phyloP scores from a whole-genome alignment of 2,888 invertebrate species.

The Leptinotarsa tumamoca region DNA sequence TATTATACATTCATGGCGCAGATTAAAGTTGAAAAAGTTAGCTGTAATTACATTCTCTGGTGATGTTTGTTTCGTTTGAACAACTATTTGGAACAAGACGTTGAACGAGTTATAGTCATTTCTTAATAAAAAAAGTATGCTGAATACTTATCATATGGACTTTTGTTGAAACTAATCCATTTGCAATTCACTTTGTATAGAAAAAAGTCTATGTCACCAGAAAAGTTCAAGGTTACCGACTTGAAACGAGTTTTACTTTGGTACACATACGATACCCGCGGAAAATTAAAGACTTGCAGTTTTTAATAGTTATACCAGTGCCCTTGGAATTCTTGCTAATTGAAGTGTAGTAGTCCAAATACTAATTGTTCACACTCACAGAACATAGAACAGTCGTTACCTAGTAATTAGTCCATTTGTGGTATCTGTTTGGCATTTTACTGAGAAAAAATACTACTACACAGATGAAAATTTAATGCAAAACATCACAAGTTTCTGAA shows the following conservation, averaged over 20 bases:
- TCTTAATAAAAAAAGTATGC: too few species aligned
- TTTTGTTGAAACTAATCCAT: too few species aligned
- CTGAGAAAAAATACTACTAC: too few species aligned
- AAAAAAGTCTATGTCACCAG: not conserved
- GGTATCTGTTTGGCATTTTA: not conserved
- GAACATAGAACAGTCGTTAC: not conserved
- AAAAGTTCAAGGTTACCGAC: not conserved
- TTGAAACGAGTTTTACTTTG: not conserved
- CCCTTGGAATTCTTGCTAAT: not conserved
- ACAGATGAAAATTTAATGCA: too few species aligned
- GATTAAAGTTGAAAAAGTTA: too few species aligned
- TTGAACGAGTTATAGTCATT: too few species aligned
- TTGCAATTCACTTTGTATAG: not conserved
- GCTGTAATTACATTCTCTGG: too few species aligned
- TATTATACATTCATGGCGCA: too few species aligned
- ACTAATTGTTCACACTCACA: not conserved
- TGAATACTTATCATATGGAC: too few species aligned
- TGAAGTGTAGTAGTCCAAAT: not conserved
- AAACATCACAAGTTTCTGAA: too few species aligned
- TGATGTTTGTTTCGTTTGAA: too few species aligned
- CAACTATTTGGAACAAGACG: too few species aligned
- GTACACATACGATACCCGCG: not conserved
- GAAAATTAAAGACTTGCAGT: not conserved
- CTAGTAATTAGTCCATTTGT: not conserved
- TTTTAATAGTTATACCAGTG: not conserved